A percentile compares a stretch with the other conserved stretches of the same genome.
phyloP scores from a whole-genome alignment of 2,797 vertebrate genomes.

The Liparis tanakae region DNA sequence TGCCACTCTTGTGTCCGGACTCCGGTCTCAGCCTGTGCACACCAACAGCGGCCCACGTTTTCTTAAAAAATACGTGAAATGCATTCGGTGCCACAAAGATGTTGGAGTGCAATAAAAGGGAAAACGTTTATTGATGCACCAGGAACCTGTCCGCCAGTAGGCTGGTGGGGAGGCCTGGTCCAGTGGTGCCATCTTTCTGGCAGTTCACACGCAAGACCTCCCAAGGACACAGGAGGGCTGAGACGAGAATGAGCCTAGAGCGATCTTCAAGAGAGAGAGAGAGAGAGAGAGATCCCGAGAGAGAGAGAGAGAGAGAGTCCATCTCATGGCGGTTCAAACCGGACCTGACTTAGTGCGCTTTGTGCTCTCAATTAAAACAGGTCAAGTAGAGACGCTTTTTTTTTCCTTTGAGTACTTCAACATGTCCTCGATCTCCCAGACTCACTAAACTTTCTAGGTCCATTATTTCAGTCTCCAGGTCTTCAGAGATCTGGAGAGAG shows the following conservation, averaged over 20 bases:
- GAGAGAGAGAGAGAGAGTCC: no score
- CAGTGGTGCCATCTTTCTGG: constrained; percentile 73
- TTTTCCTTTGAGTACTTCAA: no score
- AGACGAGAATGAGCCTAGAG: neutral
- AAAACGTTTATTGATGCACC: neutral
- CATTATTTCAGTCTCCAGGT: no score
- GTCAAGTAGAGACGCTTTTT: no score
- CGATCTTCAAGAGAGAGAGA: no score
- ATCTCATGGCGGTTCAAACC: no score
- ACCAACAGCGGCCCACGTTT: neutral
- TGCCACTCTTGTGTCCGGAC: constrained; percentile 29
- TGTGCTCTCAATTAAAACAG: no score
- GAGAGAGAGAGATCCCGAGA: no score
- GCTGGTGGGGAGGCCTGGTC: constrained; percentile 28
- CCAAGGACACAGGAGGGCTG: neutral
- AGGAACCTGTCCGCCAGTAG: constrained; percentile 19
- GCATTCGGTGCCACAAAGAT: neutral
- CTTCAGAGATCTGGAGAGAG: no score
- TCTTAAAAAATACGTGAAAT: constrained; percentile 8
- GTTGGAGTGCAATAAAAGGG: neutral
- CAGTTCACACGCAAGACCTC: neutral
- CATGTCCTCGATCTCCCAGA: no score
- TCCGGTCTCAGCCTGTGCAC: neutral
- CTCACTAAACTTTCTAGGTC: no score
- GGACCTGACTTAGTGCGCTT: no score